A percentile compares a stretch with the other conserved stretches of the same genome.
These are phyloP conservation scores for Plagiodera versicolora DNA, from an alignment of 2,888 invertebrate genomes.

Conservation along the genomic window DNA sequence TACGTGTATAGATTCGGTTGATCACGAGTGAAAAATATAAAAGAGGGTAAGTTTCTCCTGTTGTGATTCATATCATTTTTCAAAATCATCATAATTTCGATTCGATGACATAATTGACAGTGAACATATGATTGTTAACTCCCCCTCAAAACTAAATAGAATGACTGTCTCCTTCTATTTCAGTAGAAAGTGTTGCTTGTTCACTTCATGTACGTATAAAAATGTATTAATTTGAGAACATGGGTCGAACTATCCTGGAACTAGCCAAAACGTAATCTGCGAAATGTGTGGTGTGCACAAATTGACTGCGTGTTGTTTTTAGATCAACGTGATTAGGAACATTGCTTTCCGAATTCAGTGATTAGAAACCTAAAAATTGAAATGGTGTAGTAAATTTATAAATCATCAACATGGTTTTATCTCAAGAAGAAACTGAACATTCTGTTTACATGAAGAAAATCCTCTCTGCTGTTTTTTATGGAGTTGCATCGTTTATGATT, in stretches of 20 bases:
- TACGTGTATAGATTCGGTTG: too few relatives aligned
- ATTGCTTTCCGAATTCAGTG: not conserved
- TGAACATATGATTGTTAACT: not conserved
- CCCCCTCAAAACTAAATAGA: too few relatives aligned
- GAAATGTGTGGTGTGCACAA: not conserved
- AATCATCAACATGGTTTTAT: slow-evolving; percentile 25
- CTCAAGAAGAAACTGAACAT: slow-evolving; percentile 40
- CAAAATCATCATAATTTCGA: not conserved
- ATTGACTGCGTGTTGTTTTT: not conserved
- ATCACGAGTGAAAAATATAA: too few relatives aligned
- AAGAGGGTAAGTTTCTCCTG: not conserved
- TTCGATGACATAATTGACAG: not conserved
- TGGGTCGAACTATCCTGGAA: too few relatives aligned
- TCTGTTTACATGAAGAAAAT: slow-evolving; percentile 59
- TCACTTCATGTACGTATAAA: not conserved
- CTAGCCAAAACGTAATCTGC: not conserved
- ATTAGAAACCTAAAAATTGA: not conserved
- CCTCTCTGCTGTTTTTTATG: slow-evolving; percentile 87
- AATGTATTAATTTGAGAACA: too few relatives aligned
- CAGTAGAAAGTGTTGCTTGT: not conserved
- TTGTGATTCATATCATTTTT: not conserved
- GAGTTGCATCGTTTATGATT: slow-evolving; percentile 88
- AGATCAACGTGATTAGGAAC: not conserved
- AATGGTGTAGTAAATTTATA: not conserved
- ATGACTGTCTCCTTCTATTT: not conserved